Conservation (phyloP, 1,140 invertebrate species). For the Sarcophaga bullata region DNA sequence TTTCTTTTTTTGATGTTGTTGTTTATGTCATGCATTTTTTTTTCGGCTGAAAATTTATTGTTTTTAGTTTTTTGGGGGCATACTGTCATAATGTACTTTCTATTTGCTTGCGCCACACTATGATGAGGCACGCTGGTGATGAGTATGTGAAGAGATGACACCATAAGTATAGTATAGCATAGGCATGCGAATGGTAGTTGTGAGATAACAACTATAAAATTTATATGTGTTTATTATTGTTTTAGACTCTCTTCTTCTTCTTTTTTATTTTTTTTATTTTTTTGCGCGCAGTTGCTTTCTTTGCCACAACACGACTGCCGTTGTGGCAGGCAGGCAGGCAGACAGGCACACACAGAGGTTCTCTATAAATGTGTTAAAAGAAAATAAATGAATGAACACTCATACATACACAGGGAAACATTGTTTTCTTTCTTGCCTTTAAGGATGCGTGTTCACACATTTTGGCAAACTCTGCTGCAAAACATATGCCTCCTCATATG, state of each 20-base stretch:
- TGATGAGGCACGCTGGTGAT: not conserved
- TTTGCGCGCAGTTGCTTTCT: slow-evolving; percentile 1
- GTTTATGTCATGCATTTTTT: not conserved
- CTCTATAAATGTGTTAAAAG: not conserved
- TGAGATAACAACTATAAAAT: slow-evolving; percentile 35
- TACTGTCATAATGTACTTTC: not conserved
- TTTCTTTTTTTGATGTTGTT: not conserved
- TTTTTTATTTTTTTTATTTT: no score
- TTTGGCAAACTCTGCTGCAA: no score
- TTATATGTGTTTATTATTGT: slow-evolving; percentile 39
- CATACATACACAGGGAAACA: no score
- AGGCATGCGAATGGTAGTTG: slow-evolving; percentile 6
- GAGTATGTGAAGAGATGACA: not conserved
- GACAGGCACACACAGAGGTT: not conserved
- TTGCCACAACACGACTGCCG: not conserved
- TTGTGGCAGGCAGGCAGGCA: not conserved
- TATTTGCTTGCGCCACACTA: no score
- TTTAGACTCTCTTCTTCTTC: no score
- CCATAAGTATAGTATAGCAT: not conserved
- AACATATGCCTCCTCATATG: no score
- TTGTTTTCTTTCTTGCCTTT: no score
- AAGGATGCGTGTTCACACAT: no score
- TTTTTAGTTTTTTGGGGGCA: not conserved
- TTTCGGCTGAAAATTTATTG: not conserved
- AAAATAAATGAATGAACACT: not conserved